Base-by-base conservation (phyloP, 2,113 vertebrate genomes). In the Macrotus californicus region DNA sequence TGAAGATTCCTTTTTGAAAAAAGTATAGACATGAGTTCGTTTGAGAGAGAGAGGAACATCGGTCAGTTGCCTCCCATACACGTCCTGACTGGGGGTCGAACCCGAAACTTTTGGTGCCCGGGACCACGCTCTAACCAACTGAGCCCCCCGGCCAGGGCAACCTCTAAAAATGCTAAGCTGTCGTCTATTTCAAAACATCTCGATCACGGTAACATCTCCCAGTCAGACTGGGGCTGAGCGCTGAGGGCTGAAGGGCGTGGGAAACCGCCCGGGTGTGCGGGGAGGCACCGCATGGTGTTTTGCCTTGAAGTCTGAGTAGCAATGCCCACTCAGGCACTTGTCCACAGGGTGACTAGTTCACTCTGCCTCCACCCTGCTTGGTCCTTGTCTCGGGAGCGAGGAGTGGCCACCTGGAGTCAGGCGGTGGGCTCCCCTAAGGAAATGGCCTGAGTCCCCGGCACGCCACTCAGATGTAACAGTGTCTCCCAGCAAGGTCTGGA, bases 201-300 rank as follows among this genome's bases (percentile, higher is more conserved):
- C 0, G 1, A 2, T 31, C 0, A 10, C 6, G 9, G 34, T 3
- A 59, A 6, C 4, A 29, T 31, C 82, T 43, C 19, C 5, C 1
- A 9, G 22, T n/a, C 13, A 0, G 7, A 1, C 1, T 1, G 22
- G 13, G 0, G 31, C 39, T 18, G 31, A 5, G 6, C 39, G 24
- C 54, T 39, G 18, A 10, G 10, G 0, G 0, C 4, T 2, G 0
- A 10, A 9, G 0, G 29, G n/a, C 18, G 21, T 0, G 22, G 0
- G 15, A 7, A 41, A 0, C 31, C 0, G 1, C 18, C 43, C 3
- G 9, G 0, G 12, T 19, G 41, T 5, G 16, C 52, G 0, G 1
- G 1, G 19, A 19, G 34, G 4, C 54, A 21, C 19, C 5, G 8
- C 8, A 1, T 7, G 18, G 19, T 12, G 13, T 3, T 16, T 18